These are phyloP conservation scores for Aporophyla nigra DNA, from an alignment of 2,888 invertebrate species.

Conservation along the genomic window DNA sequence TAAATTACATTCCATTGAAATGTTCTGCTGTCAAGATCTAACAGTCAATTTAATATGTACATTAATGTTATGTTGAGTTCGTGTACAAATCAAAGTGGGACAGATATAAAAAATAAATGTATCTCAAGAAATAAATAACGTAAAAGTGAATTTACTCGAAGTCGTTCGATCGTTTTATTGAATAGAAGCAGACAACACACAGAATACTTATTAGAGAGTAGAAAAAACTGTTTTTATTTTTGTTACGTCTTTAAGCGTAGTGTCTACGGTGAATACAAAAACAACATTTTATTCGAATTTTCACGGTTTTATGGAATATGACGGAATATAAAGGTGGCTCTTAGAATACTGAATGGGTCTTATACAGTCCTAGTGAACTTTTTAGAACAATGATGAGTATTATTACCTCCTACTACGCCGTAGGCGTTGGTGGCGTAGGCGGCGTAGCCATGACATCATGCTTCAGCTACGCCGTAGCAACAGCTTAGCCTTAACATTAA, in stretches of 20 bases:
- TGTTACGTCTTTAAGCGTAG: conserved; percentile 24
- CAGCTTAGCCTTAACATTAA: no score
- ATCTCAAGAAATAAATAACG: conserved; percentile 28
- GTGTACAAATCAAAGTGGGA: conserved; percentile 13
- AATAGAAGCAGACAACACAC: conserved; percentile 34
- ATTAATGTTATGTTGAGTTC: neutral
- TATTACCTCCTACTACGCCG: neutral
- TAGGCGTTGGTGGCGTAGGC: neutral
- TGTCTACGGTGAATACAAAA: conserved; percentile 45
- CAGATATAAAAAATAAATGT: conserved; percentile 25
- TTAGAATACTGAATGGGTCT: conserved; percentile 27
- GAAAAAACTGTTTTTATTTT: conserved; percentile 40
- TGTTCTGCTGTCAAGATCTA: conserved; percentile 1
- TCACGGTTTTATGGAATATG: conserved; percentile 36
- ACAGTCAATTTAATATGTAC: conserved; percentile 23
- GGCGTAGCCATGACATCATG: conserved; percentile 7
- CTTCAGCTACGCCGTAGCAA: conserved; percentile 33
- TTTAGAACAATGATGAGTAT: neutral
- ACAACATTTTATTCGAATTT: conserved; percentile 38
- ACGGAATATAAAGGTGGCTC: conserved; percentile 11
- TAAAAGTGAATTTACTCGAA: conserved; percentile 43
- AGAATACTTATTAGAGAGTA: conserved; percentile 51
- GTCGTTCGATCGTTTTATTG: conserved; percentile 48
- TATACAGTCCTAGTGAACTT: neutral
- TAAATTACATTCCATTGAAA: conserved; percentile 26